Base-by-base conservation (phyloP, 2,888 invertebrate genomes). In the Ditula angustiorana region DNA sequence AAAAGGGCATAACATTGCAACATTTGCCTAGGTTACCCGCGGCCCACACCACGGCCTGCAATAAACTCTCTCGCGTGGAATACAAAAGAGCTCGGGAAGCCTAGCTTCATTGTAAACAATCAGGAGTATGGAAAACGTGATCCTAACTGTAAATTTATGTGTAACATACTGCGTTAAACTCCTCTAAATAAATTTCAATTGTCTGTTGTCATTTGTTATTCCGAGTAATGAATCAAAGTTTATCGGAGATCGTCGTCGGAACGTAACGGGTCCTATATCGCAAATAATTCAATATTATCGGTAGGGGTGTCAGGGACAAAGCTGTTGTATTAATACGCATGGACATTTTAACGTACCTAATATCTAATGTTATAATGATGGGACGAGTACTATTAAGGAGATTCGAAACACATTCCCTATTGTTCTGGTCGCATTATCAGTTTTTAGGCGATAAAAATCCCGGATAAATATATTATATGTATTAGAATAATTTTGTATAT, bases 161-260 rank as follows among this genome's bases (percentile, higher is more conserved):
- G 86, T 88, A 82, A 80, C 81, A 79, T 77, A 77, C 72, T 72
- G 75, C 74, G 82, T 85, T 88, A 87, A 88, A 85, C 85, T 74
- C 87, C 86, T 88, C 88, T 91, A 91, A 87, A 88, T 87, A 90
- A 91, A 87, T 90, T 87, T 86, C 90, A 87, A 92, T 92, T 90
- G 91, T 90, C 81, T 87, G 81, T 85, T 88, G 88, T 90, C 86
- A 90, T 90, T 90, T 86, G 85, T 86, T 90, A 90, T 90, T 88
- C 88, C 77, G 76, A 74, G 85, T 82, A 80, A 92, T 92, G 92
- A 92, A 92, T 92, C 91, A 90, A 90, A 80, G 84, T 83, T 88
- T 91, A 92, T 92, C 92, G 82, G 79, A 74, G 77, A 78, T 78
- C 77, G 85, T 83, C 81, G 85, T 80, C 74, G 82, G 81, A 86